Base-by-base conservation (phyloP, 2,888 invertebrate genomes). In the Hypercompe scribonia region DNA sequence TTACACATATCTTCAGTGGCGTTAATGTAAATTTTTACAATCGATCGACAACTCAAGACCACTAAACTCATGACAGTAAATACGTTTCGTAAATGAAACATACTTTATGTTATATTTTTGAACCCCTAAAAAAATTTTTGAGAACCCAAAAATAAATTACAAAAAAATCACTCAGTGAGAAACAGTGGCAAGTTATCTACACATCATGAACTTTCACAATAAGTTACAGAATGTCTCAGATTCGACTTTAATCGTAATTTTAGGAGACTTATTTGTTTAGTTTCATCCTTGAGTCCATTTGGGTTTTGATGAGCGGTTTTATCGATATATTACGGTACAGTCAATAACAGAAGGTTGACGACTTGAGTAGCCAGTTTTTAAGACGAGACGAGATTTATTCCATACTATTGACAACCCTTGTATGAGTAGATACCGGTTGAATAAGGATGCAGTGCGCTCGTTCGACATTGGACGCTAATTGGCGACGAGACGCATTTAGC, bases 401-500 rank as follows among this genome's bases (percentile, higher is more conserved):
- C 24, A 39, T 3, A 18, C 18, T 24, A 11, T 33, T 63, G 70
- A 28, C 66, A 70, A 36, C 75, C 75, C 70, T 61, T 18, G 15
- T 28, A 50, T 24, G 50, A 50, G 21, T 54, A 61, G 61, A 31
- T 75, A 66, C 36, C 42, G 11, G 24, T 46, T 74, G 65, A 75
- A 76, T 78, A 76, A 74, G 79, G 78, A 78, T 65, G 71, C 74
- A 71, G 72, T 73, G 73, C 78, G 74, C 72, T 54, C 71, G 63
- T 75, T 69, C 70, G 58, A 72, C 72, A 70, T 75, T 66, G 64
- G 28, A 33, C 70, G 76, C 81, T 83, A 86, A 85, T 85, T 85
- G 85, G 78, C 79, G 73, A 73, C 79, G 79, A 79, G 80, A 84
- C 78, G 80, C 84, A 69, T 83, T 86, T 85, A 82, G 74, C 70